These are phyloP conservation scores for Chaenogobius annularis DNA, from an alignment of 2,113 vertebrate species.

Conservation along the genomic window DNA sequence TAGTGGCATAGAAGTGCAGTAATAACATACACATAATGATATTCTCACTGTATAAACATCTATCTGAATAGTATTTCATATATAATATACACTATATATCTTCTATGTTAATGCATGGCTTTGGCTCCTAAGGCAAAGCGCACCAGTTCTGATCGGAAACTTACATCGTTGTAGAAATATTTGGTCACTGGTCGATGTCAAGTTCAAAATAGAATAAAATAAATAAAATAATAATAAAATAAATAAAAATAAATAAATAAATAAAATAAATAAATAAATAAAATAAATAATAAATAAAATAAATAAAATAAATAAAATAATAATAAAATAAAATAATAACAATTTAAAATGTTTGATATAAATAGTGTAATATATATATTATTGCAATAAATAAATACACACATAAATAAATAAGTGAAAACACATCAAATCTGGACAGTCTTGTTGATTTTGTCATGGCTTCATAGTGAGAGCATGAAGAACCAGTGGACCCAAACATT, in stretches of 20 bases:
- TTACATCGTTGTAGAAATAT: not conserved
- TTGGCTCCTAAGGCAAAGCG: slow-evolving; percentile 62
- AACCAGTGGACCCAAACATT: slow-evolving; percentile 2
- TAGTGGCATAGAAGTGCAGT: no score
- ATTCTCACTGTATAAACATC: not conserved
- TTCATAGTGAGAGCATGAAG: not conserved
- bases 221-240: not conserved
- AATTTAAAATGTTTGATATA: no score
- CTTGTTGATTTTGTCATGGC: not conserved
- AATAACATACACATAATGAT: no score
- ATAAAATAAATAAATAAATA: no score
- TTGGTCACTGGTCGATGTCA: not conserved
- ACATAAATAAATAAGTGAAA: not conserved
- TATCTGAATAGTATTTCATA: not conserved
- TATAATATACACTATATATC: not conserved
- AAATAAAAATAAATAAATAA: not conserved
- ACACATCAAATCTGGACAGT: not conserved
- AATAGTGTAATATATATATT: no score
- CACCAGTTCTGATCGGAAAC: slow-evolving; percentile 20
- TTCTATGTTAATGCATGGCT: slow-evolving; percentile 53
- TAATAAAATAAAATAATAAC: no score
- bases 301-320: no score
- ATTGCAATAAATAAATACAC: not conserved
- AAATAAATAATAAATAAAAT: no score
- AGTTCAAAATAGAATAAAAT: not conserved